Evolutionary conservation across 1,140 invertebrate genomes (phyloP), one percentile per base, ranked within the genome.

Genomic region (Drosophila leontia): DNA sequence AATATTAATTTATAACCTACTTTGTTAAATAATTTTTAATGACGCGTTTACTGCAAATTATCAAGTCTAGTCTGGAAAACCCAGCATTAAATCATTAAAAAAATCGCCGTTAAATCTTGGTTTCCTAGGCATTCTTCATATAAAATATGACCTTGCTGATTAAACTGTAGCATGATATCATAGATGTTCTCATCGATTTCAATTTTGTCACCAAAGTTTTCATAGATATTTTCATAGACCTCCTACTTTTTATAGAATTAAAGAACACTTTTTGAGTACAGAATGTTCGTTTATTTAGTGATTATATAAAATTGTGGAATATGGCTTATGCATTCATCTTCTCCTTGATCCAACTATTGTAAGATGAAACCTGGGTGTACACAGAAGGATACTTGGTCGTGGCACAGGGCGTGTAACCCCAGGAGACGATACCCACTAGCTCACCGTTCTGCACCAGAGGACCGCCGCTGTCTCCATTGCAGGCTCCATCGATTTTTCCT

Each of bases 401-500:
- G 7, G 95, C 94, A 70, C 96, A 96, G 55, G 96, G 96, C 5
- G 94, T 93, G 29, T 95, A 92, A 7, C 96, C 96, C 95, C 96
- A 97, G 2, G 96, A 97, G 0, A 96, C 96, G 23, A 96, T 92
- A 17, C 96, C 96, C 37, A 96, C 72, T 17, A 32, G 63, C 45
- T 68, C 15, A 6, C 0, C 13, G 2, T 1, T 1, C n/a, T 3
- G 11, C 9, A 51, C 92, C 37, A 96, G 78, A 2, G 95, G 95
- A 53, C 95, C 95, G 56, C 95, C 95, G 19, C 95, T 95, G 84
- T 96, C 95, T 47, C 95, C 95, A 59, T 92, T 94, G 91, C 95
- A 96, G 23, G 95, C 94, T 47, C 94, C 94, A 19, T 93, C 80
- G 53, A 94, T 93, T 19, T 19, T 19, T 19, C 19, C 19, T 19